Evolutionary conservation across 2,888 invertebrate species (phyloP).

Genomic region (Dolichopus griseipennis): DNA sequence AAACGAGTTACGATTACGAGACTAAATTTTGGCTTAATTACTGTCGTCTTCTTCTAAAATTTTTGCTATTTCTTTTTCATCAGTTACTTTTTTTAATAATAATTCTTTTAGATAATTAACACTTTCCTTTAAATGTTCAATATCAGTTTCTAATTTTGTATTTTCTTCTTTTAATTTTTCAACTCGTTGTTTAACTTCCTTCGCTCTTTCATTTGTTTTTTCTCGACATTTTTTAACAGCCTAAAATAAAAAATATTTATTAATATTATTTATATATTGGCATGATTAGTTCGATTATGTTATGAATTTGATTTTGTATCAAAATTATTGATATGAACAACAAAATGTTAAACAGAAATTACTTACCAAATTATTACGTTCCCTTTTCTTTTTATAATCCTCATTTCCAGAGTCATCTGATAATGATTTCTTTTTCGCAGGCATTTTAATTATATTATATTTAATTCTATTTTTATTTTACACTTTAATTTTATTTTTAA

Average conservation of each 20-base stretch:
- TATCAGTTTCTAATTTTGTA: slow-evolving; percentile 29
- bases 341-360: too few species aligned
- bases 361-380: slow-evolving; percentile 40
- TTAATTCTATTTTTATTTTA: neutral
- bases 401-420: slow-evolving; percentile 31
- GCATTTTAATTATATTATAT: slow-evolving; percentile 27
- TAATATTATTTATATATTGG: neutral
- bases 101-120: neutral
- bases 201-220: slow-evolving; percentile 37
- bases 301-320: too few species aligned
- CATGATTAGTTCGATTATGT: too few species aligned
- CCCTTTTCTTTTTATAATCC: slow-evolving; percentile 36
- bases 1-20: too few species aligned
- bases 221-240: slow-evolving; percentile 40
- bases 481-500: neutral
- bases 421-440: slow-evolving; percentile 35
- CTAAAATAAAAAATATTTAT: slow-evolving; percentile 24
- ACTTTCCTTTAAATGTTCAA: slow-evolving; percentile 23
- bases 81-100: neutral
- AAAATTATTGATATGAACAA: neutral
- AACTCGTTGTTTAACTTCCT: slow-evolving; percentile 36
- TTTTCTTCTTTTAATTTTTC: slow-evolving; percentile 32
- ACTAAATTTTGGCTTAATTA: neutral
- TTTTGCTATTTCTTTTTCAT: neutral
- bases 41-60: neutral